A percentile compares a stretch with the other conserved stretches of the same genome.
These are phyloP conservation scores for Cichladusa arquata DNA, from an alignment of 2,113 vertebrate genomes.

Conservation along the genomic window DNA sequence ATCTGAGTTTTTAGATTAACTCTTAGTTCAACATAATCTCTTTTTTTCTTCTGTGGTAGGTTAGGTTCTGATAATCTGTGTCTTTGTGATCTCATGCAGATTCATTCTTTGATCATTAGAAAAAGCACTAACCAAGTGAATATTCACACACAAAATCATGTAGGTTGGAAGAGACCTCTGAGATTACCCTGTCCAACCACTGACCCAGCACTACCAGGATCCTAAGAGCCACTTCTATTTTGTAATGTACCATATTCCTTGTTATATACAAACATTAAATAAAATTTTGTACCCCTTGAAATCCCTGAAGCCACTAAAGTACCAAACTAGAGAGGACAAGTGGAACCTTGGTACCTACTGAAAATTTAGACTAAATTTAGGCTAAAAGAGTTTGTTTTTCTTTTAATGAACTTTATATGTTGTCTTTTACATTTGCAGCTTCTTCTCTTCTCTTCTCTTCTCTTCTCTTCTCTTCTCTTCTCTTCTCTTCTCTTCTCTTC, in stretches of 20 bases:
- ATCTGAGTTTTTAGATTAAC: background rate
- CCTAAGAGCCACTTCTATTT: too few species aligned
- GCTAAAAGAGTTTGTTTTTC: background rate
- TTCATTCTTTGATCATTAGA: background rate
- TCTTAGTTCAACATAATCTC: background rate
- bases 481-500: background rate
- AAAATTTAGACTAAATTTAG: background rate
- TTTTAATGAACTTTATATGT: background rate
- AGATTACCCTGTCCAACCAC: background rate
- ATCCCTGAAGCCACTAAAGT: too few species aligned
- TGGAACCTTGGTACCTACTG: background rate
- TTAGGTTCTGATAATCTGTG: background rate
- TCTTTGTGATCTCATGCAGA: background rate
- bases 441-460: background rate
- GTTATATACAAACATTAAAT: too few species aligned
- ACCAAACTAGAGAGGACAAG: background rate
- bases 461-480: background rate
- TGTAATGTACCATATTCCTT: too few species aligned
- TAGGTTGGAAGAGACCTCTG: background rate
- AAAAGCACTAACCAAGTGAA: background rate
- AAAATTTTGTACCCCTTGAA: too few species aligned
- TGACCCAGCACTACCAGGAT: background rate
- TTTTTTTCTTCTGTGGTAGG: background rate
- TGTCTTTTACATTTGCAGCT: background rate
- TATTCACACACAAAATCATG: background rate